These are phyloP conservation scores for Macquaria australasica DNA, from an alignment of 2,113 vertebrate genomes.

Conservation along the genomic window DNA sequence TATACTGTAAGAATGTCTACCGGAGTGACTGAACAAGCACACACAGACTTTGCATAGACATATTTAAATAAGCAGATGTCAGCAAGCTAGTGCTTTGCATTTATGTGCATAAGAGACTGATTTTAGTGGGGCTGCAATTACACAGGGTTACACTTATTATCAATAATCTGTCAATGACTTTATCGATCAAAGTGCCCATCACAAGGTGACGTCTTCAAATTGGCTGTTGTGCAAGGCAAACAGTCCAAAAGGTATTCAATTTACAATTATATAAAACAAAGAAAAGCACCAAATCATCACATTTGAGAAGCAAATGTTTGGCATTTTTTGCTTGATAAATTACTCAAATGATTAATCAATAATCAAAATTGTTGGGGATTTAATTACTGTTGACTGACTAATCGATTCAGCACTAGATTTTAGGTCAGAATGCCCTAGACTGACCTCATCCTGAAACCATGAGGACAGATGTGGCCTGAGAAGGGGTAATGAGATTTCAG, in stretches of 20 bases:
- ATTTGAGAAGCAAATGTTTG: constrained; percentile 1
- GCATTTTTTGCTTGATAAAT: background rate
- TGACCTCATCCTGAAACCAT: background rate
- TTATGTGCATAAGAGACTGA: background rate
- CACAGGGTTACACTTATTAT: background rate
- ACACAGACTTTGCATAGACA: background rate
- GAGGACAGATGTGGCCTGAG: background rate
- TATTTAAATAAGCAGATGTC: background rate
- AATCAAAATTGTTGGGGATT: background rate
- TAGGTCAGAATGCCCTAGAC: background rate
- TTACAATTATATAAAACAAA: background rate
- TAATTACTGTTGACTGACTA: background rate
- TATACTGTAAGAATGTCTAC: background rate
- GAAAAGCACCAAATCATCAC: background rate
- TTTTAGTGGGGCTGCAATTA: background rate
- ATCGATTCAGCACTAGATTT: background rate
- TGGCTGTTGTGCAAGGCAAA: background rate
- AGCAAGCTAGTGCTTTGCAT: background rate
- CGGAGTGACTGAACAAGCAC: background rate
- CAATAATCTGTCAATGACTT: background rate
- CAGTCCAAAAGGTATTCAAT: background rate
- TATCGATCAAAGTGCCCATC: background rate
- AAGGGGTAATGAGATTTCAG: constrained; percentile 14
- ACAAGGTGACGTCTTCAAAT: background rate
- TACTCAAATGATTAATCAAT: background rate